Evolutionary conservation across 37 sponge, comb jelly and placozoan genomes (phyloP), one percentile per base, ranked within the genome.

Genomic region (Geodia barretti): DNA sequence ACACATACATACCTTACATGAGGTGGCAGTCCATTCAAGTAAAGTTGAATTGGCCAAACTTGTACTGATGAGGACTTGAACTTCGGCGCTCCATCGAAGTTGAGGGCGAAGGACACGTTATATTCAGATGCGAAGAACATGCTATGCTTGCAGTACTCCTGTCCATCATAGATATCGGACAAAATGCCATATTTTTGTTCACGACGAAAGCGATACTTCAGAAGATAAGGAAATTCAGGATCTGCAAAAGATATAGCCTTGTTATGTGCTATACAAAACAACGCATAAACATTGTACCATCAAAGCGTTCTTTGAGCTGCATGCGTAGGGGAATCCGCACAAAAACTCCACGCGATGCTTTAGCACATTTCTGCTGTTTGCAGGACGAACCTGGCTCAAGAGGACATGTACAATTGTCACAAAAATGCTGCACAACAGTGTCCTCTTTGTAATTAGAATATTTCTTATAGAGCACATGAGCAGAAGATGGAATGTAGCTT

Each of bases 51-150:
- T 33, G 71, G 71, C 71, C 71, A 70, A 3, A 70, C 32, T 70
- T 70, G 71, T 24, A 70, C 37, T 37, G 33, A 37, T 19, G 71
- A 70, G 4, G 71, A 70, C 37, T 70, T 70, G 9, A 70, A 70
- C 32, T 25, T 70, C 21, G 71, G 71, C 4, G 71, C 71, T 37
- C 71, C 71, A 70, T 70, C 71, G 32, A 33, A 70, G 36, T 70
- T 70, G 33, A 70, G 9, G 4, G 71, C 37, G 37, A 70, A 70
- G 7, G 71, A 70, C 3, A 70, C 4, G 35, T 70, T 70, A 30
- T 33, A 70, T 32, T 3, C 5, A 31, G 3, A 7, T 28, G 3
- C 31, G 32, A 70, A 70, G 9, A 70, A 70, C 33, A 4, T 3
- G 32, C 36, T 33, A 21, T 70, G 36, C 71, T 70, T 37, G 20